phyloP scores from a whole-genome alignment of 2,797 vertebrate species.

The Malacoraja senta region DNA sequence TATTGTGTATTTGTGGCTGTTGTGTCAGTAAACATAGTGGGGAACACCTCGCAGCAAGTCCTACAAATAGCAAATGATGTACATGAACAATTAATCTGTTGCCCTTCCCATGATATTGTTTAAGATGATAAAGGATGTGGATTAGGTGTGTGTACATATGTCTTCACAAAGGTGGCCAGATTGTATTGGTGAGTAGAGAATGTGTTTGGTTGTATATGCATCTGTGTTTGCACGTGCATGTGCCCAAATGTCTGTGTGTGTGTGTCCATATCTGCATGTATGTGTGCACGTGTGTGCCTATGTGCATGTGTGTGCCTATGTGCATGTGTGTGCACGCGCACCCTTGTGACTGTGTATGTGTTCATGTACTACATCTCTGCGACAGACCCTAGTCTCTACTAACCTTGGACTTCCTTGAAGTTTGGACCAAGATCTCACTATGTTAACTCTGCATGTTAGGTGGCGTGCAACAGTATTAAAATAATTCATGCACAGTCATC shows the following conservation, averaged over 20 bases:
- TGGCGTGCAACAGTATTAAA: no score
- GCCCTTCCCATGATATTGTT: background rate
- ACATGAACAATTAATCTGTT: background rate
- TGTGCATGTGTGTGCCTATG: background rate
- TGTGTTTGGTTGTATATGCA: no score
- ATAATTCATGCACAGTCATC: no score
- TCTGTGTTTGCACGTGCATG: background rate
- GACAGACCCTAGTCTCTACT: background rate
- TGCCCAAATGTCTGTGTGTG: background rate
- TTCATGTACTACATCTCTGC: background rate
- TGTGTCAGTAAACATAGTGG: background rate
- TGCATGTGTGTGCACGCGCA: background rate
- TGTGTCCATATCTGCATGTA: background rate
- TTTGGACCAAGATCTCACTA: no score
- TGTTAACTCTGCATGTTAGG: no score
- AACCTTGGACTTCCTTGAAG: background rate
- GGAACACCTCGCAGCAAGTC: background rate
- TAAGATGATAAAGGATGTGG: background rate
- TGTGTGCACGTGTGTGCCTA: background rate
- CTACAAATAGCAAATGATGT: background rate
- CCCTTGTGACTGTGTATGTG: background rate
- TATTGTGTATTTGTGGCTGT: background rate
- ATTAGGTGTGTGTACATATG: no score
- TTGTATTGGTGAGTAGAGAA: no score
- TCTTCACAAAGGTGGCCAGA: no score